Percentiles rank a stretch among this genome's conserved stretches.
These are phyloP conservation scores for Cotesia congregata DNA, from an alignment of 2,888 invertebrate species.

Conservation along the genomic window DNA sequence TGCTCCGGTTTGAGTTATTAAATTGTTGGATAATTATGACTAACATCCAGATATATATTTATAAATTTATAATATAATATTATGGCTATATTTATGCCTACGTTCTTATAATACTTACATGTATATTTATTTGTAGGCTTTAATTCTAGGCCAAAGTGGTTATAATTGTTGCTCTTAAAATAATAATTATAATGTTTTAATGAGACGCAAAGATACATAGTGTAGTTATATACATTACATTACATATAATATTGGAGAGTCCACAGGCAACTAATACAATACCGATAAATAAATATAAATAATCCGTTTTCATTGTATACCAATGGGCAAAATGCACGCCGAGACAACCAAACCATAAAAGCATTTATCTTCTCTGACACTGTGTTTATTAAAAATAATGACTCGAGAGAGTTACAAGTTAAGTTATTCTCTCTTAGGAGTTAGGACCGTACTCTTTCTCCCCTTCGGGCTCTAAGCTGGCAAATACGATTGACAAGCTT, in stretches of 20 bases:
- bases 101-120: not conserved
- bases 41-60: not conserved
- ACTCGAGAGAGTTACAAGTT: conserved; percentile 55
- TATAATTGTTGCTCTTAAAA: no score
- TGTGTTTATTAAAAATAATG: conserved; percentile 67
- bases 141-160: no score
- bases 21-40: not conserved
- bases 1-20: not conserved
- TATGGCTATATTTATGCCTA: no score
- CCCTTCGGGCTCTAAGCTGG: conserved; percentile 16
- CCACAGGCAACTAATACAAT: conserved; percentile 40
- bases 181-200: not conserved
- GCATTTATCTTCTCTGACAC: conserved; percentile 60
- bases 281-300: conserved; percentile 57
- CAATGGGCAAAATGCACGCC: conserved; percentile 35
- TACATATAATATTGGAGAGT: no score
- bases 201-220: not conserved
- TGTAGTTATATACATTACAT: no score
- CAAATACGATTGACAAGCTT: conserved; percentile 31
- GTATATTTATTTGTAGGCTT: not conserved
- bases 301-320: conserved; percentile 53
- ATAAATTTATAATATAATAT: not conserved
- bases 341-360: conserved; percentile 56
- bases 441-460: conserved; percentile 19
- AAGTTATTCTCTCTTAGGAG: conserved; percentile 29